Evolutionary conservation across 1,140 invertebrate genomes (phyloP).

Genomic region (Probaryconus sp.): DNA sequence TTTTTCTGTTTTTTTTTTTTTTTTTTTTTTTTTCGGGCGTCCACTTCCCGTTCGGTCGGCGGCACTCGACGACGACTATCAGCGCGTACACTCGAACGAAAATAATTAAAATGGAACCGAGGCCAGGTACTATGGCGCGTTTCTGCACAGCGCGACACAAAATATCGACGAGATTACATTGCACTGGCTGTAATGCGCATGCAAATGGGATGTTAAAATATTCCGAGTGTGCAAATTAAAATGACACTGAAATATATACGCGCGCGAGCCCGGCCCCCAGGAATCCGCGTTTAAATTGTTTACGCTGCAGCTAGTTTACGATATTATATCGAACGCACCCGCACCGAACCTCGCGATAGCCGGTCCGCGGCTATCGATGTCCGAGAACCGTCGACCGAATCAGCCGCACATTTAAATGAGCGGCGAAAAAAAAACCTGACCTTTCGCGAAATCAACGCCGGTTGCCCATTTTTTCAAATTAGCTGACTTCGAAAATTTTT

Average conservation of each 20-base stretch:
- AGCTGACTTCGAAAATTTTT: conserved; percentile 3
- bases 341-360: no score
- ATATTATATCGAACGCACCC: conserved; percentile 69
- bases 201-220: conserved; percentile 77
- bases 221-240: conserved; percentile 76
- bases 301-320: conserved; percentile 65
- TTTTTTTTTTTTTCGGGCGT: no score
- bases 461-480: conserved; percentile 18
- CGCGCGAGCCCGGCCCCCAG: conserved; percentile 40
- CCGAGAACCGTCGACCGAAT: no score
- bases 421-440: conserved; percentile 41
- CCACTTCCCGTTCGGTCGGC: conserved; percentile 1
- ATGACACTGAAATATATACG: conserved; percentile 76
- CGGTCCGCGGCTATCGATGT: conserved; percentile 41
- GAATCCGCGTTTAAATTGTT: conserved; percentile 72
- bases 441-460: conserved; percentile 9
- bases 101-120: conserved; percentile 75
- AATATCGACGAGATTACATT: conserved; percentile 78
- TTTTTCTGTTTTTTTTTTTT: no score
- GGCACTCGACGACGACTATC: conserved; percentile 47
- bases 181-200: conserved; percentile 73
- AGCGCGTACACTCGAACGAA: conserved; percentile 68
- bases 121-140: conserved; percentile 47
- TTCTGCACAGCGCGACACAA: conserved; percentile 68
- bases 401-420: conserved; percentile 23